Evolutionary conservation across 1,140 invertebrate genomes (phyloP).

Genomic region (Ruditapes philippinarum): DNA sequence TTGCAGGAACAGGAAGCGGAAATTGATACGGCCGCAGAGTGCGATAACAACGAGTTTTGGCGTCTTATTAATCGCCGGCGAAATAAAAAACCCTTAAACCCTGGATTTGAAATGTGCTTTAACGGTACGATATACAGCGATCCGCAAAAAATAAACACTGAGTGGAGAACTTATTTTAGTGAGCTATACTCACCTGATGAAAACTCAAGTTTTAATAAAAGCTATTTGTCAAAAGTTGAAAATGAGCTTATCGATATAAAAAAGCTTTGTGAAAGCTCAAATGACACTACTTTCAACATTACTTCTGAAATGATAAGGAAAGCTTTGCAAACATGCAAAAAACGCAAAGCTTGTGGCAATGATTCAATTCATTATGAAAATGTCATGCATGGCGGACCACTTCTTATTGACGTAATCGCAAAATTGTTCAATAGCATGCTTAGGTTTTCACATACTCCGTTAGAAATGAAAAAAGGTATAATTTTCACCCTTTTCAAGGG

Average conservation of each 20-base stretch:
- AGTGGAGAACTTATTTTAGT: background rate
- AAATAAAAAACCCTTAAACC: background rate
- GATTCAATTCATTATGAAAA: background rate
- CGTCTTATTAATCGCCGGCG: background rate
- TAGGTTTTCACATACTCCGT: background rate
- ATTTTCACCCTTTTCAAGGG: too few species aligned
- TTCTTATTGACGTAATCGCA: background rate
- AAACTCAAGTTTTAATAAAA: background rate
- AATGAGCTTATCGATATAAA: background rate
- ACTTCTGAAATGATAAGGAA: background rate
- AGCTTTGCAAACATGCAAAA: background rate
- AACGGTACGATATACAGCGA: background rate
- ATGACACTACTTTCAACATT: background rate
- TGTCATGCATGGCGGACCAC: background rate
- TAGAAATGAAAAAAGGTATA: background rate
- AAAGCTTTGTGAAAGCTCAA: background rate
- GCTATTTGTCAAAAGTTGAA: background rate
- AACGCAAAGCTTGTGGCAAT: background rate
- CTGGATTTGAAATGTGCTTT: background rate
- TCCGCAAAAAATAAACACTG: background rate
- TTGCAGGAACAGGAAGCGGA: background rate
- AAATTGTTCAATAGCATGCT: background rate
- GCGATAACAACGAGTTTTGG: slow-evolving; percentile 31
- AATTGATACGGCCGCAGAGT: slow-evolving; percentile 10
- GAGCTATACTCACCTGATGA: background rate